Evolutionary conservation across 2,888 invertebrate species (phyloP), one percentile per base, ranked within the genome.

Genomic region (Euzetes globulus): DNA sequence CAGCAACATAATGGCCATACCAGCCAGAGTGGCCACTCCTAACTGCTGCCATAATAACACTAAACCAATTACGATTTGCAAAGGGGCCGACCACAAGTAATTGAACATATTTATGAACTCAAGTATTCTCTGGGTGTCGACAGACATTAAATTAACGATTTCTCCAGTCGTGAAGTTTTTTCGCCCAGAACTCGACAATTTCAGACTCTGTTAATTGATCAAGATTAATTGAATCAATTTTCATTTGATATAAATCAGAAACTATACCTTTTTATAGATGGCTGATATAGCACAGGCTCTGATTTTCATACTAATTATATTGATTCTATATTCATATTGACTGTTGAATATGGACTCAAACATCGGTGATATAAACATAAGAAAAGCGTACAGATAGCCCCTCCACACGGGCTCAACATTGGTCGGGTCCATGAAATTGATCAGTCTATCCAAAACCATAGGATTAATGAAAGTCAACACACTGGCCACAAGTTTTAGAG

Each of bases 241-340:
- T 1, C 22, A 15, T 25, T 65, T 60, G 17, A 60, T 22, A 22
- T 60, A 4, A 7, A 27, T 63, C 13, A n/a, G 9, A n/a, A 15
- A 1, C 22, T 17, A 45, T 55, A 41, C 70, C 84, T 95, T 95
- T 75, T 90, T 87, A 82, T 94, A 95, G 79, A 95, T 91, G 73
- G 92, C 89, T 78, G 91, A 90, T 19, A 92, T 91, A 50, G 94
- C 83, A 0, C 92, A 90, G 0, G 94, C 92, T 77, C 94, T 87
- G 80, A 96, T 90, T 75, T 92, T 88, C 87, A 97, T 88, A 5
- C 95, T 95, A 19, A 93, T 89, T 71, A 92, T 85, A 84, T 91
- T 91, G 91, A 92, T 92, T 75, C 90, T 87, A 81, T 94, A 91
- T 83, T 94, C 95, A 83, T 95, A 94, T 81, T 95, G 94, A 1